Conservation (phyloP, 37 sponge, comb jelly and placozoan species). For the Crambe crambe region DNA sequence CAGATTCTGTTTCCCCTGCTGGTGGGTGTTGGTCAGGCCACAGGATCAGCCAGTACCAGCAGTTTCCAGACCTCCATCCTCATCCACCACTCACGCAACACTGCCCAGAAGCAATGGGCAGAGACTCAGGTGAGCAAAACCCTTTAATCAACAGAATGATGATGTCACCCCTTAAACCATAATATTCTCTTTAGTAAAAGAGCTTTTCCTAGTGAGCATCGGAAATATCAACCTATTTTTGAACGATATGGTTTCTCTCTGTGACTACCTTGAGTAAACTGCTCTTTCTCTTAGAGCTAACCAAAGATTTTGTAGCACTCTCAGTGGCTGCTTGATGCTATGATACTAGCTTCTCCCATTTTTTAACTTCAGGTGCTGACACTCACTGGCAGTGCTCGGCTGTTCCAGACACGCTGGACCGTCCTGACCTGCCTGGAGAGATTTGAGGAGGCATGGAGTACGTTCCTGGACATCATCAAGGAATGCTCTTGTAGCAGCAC, state of each 20-base stretch:
- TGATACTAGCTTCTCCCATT: too few relatives aligned
- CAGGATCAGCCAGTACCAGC: conserved; percentile 74
- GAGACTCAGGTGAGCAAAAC: conserved; percentile 77
- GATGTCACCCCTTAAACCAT: too few relatives aligned
- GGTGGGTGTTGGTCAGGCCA: conserved; percentile 64
- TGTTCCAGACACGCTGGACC: conserved; percentile 71
- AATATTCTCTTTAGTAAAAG: too few relatives aligned
- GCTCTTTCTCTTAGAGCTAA: too few relatives aligned
- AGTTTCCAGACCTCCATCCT: conserved; percentile 68
- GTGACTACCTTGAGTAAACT: too few relatives aligned
- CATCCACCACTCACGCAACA: conserved; percentile 93
- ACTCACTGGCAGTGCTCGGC: conserved; percentile 47
- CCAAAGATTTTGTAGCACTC: too few relatives aligned
- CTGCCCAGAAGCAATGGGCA: conserved; percentile 98
- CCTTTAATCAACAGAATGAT: background rate
- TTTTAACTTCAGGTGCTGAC: conserved; percentile 22
- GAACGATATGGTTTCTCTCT: too few relatives aligned
- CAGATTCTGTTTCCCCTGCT: conserved; percentile 90
- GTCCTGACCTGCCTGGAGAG: conserved; percentile 47
- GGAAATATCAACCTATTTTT: too few relatives aligned
- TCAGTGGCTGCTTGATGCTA: background rate
- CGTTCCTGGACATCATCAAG: conserved; percentile 62
- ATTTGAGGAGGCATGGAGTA: conserved; percentile 78
- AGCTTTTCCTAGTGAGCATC: too few relatives aligned
- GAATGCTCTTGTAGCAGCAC: conserved; percentile 59